Evolutionary conservation across 1,140 invertebrate genomes (phyloP).

Genomic region (Metopolophium dirhodum): DNA sequence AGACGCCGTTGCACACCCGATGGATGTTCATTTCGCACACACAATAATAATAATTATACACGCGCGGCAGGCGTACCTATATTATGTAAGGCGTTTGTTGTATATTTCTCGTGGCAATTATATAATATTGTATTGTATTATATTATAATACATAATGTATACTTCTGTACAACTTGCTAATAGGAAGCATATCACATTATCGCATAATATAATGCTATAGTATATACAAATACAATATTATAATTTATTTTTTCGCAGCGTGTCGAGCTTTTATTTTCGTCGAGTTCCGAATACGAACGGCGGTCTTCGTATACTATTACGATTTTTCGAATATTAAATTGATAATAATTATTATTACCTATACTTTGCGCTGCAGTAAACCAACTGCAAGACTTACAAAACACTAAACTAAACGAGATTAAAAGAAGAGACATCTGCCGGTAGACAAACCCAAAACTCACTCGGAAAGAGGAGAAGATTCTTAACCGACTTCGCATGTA

Average conservation of each 20-base stretch:
- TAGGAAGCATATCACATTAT: not conserved
- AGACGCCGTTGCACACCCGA: not conserved
- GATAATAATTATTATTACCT: not conserved
- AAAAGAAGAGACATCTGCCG: no score
- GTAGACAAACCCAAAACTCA: no score
- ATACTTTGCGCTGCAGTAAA: not conserved
- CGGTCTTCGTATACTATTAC: not conserved
- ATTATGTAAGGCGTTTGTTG: not conserved
- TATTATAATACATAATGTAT: not conserved
- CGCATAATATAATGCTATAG: no score
- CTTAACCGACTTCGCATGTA: no score
- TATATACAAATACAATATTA: not conserved
- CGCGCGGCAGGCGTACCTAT: no score
- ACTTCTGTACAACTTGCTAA: not conserved
- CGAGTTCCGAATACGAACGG: not conserved
- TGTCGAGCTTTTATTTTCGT: constrained; percentile 11
- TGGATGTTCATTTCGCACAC: not conserved
- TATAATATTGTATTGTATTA: not conserved
- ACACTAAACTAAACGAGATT: no score
- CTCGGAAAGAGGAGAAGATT: no score
- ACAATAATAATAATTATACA: not conserved
- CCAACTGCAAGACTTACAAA: no score
- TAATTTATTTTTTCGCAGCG: not conserved
- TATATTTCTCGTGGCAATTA: not conserved
- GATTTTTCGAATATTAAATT: not conserved